Conservation (phyloP, 2,113 vertebrate species). For the Isurus oxyrinchus region DNA sequence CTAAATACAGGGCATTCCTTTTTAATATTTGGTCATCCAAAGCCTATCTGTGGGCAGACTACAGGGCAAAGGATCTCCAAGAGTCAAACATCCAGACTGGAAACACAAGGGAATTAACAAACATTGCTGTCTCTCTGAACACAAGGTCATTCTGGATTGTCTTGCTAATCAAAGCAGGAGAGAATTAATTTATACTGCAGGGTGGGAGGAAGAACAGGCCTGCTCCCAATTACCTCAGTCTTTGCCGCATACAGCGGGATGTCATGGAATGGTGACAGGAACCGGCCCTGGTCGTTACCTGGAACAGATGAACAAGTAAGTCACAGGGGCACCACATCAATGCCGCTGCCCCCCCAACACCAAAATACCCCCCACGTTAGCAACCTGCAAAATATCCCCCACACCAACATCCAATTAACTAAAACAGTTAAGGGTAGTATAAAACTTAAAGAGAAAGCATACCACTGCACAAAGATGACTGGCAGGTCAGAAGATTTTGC, state of each 20-base stretch:
- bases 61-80: too few species aligned
- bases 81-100: too few species aligned
- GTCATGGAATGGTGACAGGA: conserved; percentile 19
- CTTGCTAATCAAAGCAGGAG: not conserved
- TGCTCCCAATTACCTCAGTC: not conserved
- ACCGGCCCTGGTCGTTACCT: not conserved
- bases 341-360: not conserved
- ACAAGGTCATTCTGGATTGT: not conserved
- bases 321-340: not conserved
- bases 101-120: not conserved
- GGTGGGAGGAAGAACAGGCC: not conserved
- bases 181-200: not conserved
- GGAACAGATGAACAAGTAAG: not conserved
- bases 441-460: too few species aligned
- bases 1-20: not conserved
- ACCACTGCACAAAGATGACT: too few species aligned
- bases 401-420: too few species aligned
- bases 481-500: too few species aligned
- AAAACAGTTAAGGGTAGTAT: too few species aligned
- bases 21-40: not conserved
- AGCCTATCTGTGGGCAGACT: not conserved
- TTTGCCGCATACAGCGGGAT: not conserved
- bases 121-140: not conserved
- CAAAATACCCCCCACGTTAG: not conserved
- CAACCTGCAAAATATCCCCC: too few species aligned